Conservation (phyloP, 1,140 invertebrate genomes). For the Drosophila lowei region DNA sequence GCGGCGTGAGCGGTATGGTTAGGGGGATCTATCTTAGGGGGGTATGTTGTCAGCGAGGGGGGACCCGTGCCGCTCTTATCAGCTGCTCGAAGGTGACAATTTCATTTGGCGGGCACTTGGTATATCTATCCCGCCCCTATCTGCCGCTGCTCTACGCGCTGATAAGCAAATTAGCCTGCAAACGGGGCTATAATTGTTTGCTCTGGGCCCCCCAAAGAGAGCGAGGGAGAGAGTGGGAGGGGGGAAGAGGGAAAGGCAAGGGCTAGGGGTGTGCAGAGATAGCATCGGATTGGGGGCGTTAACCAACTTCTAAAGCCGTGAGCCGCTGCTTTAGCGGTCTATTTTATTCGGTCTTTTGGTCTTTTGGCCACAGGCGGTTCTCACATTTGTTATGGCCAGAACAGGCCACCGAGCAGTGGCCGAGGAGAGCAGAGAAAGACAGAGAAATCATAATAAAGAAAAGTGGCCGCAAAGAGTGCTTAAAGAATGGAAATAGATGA, state of each 20-base stretch:
- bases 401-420: too few relatives aligned
- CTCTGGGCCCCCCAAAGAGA: neutral
- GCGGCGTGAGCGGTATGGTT: neutral
- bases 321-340: conserved; percentile 41
- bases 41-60: conserved; percentile 22
- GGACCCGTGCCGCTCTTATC: conserved; percentile 37
- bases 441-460: conserved; percentile 72
- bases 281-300: conserved; percentile 55
- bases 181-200: conserved; percentile 55
- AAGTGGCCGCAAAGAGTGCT: conserved; percentile 78
- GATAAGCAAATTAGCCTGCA: conserved; percentile 76
- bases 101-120: conserved; percentile 62
- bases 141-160: conserved; percentile 5
- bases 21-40: neutral
- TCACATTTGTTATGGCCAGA: conserved; percentile 74
- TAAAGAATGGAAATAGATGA: conserved; percentile 71
- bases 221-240: neutral
- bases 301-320: conserved; percentile 64
- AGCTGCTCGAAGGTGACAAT: conserved; percentile 57
- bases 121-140: neutral
- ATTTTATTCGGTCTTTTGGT: conserved; percentile 31
- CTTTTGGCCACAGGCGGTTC: conserved; percentile 64
- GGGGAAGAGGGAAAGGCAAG: neutral
- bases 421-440: neutral
- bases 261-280: conserved; percentile 1